Conservation (phyloP, 2,888 invertebrate genomes). For the Nomada lathburiana region DNA sequence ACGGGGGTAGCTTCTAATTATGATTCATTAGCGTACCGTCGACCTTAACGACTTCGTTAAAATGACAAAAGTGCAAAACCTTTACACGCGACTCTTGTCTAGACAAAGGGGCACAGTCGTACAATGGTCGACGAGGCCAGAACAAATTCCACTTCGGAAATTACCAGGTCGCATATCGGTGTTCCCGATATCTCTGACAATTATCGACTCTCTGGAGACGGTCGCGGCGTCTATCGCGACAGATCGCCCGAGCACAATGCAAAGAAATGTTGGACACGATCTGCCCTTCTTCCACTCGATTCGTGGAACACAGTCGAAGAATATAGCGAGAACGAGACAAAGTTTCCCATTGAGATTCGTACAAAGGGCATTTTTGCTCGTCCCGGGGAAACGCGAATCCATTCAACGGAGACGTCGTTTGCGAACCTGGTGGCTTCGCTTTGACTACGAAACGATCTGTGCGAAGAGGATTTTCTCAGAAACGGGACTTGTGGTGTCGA, state of each 20-base stretch:
- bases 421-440: not conserved
- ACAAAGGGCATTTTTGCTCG: slow-evolving; percentile 19
- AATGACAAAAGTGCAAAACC: slow-evolving; percentile 4
- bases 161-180: slow-evolving; percentile 32
- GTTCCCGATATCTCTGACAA: slow-evolving; percentile 25
- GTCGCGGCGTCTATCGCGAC: not conserved
- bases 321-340: not conserved
- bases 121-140: not conserved
- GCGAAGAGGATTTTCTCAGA: not conserved
- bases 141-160: slow-evolving; percentile 43
- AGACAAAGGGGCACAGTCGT: not conserved
- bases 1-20: not conserved
- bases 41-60: slow-evolving; percentile 16
- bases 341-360: slow-evolving; percentile 10
- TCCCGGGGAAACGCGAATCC: slow-evolving; percentile 2
- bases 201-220: slow-evolving; percentile 26
- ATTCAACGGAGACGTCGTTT: slow-evolving; percentile 21
- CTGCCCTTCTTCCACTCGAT: slow-evolving; percentile 1
- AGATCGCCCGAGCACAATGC: slow-evolving; percentile 25
- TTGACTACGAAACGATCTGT: not conserved
- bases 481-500: no score
- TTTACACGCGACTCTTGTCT: slow-evolving; percentile 1
- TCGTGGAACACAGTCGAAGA: not conserved
- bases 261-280: not conserved
- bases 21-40: not conserved